Percentiles rank a stretch among this genome's conserved stretches.
phyloP scores from a whole-genome alignment of 2,113 vertebrate genomes.

The Cheilinus undulatus region DNA sequence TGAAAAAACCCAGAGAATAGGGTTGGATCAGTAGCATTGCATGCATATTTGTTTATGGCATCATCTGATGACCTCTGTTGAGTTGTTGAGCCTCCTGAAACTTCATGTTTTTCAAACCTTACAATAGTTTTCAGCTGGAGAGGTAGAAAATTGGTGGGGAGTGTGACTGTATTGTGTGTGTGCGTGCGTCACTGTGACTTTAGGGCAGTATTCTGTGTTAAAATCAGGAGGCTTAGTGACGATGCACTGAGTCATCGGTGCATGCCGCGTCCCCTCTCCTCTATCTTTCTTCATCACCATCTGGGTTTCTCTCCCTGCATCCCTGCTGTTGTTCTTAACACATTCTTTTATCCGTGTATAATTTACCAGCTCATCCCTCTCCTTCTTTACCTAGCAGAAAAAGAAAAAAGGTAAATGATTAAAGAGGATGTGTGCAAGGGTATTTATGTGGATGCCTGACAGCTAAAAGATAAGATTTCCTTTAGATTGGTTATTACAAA shows the following conservation, averaged over 20 bases:
- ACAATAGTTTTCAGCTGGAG: background rate
- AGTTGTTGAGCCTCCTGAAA: conserved; percentile 6
- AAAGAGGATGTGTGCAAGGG: conserved; percentile 26
- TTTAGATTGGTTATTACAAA: conserved; percentile 50
- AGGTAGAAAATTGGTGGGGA: conserved; percentile 3
- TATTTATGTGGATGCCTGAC: conserved; percentile 35
- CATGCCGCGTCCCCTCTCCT: conserved; percentile 21
- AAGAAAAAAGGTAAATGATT: conserved; percentile 46
- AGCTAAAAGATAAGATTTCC: conserved; percentile 53
- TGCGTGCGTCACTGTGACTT: conserved; percentile 30
- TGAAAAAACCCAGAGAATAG: no score
- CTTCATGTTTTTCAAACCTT: background rate
- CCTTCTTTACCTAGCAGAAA: background rate
- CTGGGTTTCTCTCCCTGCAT: background rate
- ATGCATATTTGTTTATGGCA: conserved; percentile 12
- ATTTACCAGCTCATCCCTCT: conserved; percentile 34
- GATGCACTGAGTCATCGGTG: conserved; percentile 54
- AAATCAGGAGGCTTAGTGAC: conserved; percentile 28
- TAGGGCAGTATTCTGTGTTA: conserved; percentile 25
- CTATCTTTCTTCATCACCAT: conserved; percentile 1
- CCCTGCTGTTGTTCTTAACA: conserved; percentile 21
- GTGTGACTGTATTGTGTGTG: conserved; percentile 6
- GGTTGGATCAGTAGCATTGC: background rate
- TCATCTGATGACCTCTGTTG: conserved; percentile 18
- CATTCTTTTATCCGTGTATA: conserved; percentile 40